Evolutionary conservation across 1,140 invertebrate genomes (phyloP), one percentile per base, ranked within the genome.

Genomic region (Pygmarrhopalites habei): DNA sequence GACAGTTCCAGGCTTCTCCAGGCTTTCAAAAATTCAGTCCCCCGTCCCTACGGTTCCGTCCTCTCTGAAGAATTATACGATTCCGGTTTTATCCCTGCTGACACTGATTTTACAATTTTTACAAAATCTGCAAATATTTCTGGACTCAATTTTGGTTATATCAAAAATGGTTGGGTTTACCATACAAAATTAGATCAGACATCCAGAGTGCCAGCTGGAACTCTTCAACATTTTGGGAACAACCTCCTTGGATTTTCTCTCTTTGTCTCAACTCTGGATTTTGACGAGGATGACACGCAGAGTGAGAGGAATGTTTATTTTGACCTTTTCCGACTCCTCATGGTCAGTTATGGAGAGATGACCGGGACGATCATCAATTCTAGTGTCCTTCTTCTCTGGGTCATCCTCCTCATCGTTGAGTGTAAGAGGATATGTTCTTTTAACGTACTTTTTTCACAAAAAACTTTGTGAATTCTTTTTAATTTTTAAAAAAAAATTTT

Each of bases 91-190:
- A 88, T 97, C 72, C 93, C 93, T 29, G 91, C 90, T 10, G 93
- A 96, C 75, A 97, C 94, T 1, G 94, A 98, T 78, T 97, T 90
- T 77, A 81, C 93, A 62, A 92, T 97, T 72, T 96, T 95, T 72
- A 80, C 92, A 57, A 92, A 97, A 78, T 88, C 85, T 77, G 17
- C 7, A 17, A 83, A 87, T 69, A 77, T 91, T 35, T 88, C 88
- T 56, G 88, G 86, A 57, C 76, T 96, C 53, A 94, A 96, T 80
- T 89, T 96, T 79, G 94, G 92, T 19, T 95, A 92, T 82, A 87
- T 87, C 61, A 82, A 85, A 43, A 94, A 96, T 82, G 93, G 93
- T 35, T 94, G 92, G 75, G 87, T 94, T 0, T 94, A 95, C 72
- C 92, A 95, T 72, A 94, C 91, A 2, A 84, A 84, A 72, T 88